Evolutionary conservation across 1,140 invertebrate species (phyloP), one percentile per base, ranked within the genome.

Genomic region (Lasioglossum albipes): DNA sequence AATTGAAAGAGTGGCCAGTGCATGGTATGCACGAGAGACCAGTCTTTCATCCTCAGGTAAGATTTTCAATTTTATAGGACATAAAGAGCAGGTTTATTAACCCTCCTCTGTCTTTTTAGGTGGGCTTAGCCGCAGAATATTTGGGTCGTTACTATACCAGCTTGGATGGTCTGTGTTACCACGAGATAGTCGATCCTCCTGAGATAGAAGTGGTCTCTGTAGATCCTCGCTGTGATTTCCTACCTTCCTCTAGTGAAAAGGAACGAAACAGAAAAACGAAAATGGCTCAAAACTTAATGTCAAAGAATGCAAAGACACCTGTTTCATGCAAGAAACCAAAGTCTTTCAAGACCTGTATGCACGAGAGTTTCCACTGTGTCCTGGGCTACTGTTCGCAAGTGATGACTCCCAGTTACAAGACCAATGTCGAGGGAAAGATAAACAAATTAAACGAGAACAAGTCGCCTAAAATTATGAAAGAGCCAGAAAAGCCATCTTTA

Each of bases 11-110:
- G 31, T 93, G 92, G 92, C 92, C 91, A 0, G 88, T 79, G 5
- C 91, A 92, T 75, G 92, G 91, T 31, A 92, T 92, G 91, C 91
- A 93, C 57, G 92, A 93, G 69, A 87, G 91, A 57, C 91, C 92
- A 9, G 83, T 91, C 20, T 93, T 88, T 59, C 92, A 93, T 86
- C 88, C 89, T 0, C 89, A 90, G 79, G 89, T 91, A 75, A 82
- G 27, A 73, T 69, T 68, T 59, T 22, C 61, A 16, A 10, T 0
- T 68, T 27, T 27, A 18, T 20, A 16, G 3, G 16, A 3, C 4
- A 27, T 12, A 13, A 13, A 2, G 7, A 36, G 16, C 42, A 65
- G 10, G 10, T 20, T 20, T 36, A 20, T 36, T 64, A 16, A n/a
- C 9, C 6, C 6, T 16, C 2, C 22, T 13, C 31, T n/a, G 41